Base-by-base conservation (phyloP, 2,113 vertebrate species). In the Vanacampus margaritifer region DNA sequence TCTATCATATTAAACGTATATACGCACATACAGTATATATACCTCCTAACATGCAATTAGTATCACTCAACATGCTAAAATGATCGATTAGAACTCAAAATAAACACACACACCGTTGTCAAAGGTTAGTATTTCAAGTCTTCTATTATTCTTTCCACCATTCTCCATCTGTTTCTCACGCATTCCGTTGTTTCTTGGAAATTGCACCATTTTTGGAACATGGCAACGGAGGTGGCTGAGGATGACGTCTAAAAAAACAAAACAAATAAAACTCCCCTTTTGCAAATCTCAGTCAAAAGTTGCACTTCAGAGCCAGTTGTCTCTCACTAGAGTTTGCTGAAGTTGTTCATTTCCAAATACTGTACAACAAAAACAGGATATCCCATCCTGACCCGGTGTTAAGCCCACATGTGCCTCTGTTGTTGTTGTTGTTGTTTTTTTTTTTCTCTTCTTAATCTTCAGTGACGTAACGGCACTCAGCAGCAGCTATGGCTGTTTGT, bases 291-390 rank as follows among this genome's bases (percentile, higher is more conserved):
- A 2, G 28, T 32, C 75, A 75, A 80, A 79, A 74, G 64, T 76
- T 67, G 56, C 56, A 2, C 45, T 61, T 65, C 24, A 0, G 67
- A 69, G 82, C 68, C 78, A 78, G 46, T 56, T 39, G 58, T 39
- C 36, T 39, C 28, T 60, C 58, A 36, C 58, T 39, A 5, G 21
- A 35, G 41, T 67, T 69, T 64, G 63, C 28, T 23, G 17, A n/a
- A 76, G 77, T 53, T 72, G 32, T 69, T 72, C 54, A 37, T 67
- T 73, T 26, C 26, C 41, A 26, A 68, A 26, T 35, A 21, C 19
- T 16, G 61, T 64, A 76, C 79, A 86, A 86, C 80, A 88, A 87
- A 79, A 84, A 84, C 84, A 86, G 86, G 84, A 87, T 82, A 86
- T 82, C 79, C 79, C 73, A 62, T 79, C 66, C 59, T 23, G 66